phyloP scores from a whole-genome alignment of 2,113 vertebrate species.

The Pyxicephalus adspersus region DNA sequence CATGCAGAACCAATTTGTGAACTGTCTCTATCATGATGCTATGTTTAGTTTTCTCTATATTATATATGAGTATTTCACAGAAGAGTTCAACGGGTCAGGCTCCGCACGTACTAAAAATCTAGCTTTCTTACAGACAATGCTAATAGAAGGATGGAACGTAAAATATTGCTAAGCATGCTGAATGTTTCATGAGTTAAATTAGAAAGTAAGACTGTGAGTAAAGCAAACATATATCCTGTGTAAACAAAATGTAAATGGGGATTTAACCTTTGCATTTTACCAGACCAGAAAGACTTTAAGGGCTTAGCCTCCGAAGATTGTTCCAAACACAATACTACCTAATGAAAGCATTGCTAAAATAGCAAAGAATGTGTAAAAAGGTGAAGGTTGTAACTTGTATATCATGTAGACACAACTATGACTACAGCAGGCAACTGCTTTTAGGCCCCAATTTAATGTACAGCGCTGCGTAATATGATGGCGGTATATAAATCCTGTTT shows the following conservation, averaged over 20 bases:
- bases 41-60: conserved; percentile 1
- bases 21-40: conserved; percentile 1
- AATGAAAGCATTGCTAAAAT: no score
- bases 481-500: no score
- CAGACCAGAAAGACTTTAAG: background rate
- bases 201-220: background rate
- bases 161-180: background rate
- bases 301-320: no score
- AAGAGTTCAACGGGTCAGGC: background rate
- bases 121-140: background rate
- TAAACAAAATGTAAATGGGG: background rate
- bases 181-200: background rate
- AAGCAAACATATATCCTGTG: background rate
- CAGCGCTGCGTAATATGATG: no score
- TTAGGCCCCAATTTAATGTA: no score
- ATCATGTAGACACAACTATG: no score
- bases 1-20: conserved; percentile 18
- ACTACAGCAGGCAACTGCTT: no score
- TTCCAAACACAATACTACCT: no score
- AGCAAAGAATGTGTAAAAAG: no score
- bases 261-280: conserved; percentile 17
- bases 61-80: background rate
- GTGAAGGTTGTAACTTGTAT: no score
- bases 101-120: background rate
- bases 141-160: background rate